Evolutionary conservation across 2,888 invertebrate species (phyloP).

Genomic region (Drosophila putrida): DNA sequence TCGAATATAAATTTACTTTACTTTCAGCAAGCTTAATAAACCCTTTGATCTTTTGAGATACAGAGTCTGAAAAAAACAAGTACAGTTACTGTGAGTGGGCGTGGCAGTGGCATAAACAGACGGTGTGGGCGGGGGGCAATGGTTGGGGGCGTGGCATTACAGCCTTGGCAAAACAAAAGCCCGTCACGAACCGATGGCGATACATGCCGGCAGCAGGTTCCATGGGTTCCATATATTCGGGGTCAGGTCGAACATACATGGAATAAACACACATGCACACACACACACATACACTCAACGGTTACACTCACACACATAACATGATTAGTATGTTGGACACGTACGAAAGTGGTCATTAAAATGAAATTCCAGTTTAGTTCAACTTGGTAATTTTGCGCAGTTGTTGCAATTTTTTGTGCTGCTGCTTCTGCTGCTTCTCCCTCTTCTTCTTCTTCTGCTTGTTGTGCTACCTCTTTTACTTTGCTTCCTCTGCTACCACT

Average conservation of each 20-base stretch:
- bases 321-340: conserved; percentile 83
- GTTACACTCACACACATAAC: conserved; percentile 53
- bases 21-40: background rate
- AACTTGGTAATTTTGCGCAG: conserved; percentile 81
- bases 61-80: conserved; percentile 22
- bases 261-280: conserved; percentile 35
- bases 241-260: conserved; percentile 43
- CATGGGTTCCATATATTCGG: conserved; percentile 38
- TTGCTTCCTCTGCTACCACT: background rate
- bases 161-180: conserved; percentile 65
- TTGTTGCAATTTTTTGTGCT: conserved; percentile 74
- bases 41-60: background rate
- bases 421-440: background rate
- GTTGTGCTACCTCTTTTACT: conserved; percentile 11
- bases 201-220: conserved; percentile 47
- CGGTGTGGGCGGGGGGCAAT: background rate
- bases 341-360: conserved; percentile 84
- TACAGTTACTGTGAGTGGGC: conserved; percentile 17
- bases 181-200: conserved; percentile 63
- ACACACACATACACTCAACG: conserved; percentile 12
- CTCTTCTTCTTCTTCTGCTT: background rate
- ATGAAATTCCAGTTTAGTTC: conserved; percentile 81
- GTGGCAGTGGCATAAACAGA: conserved; percentile 7
- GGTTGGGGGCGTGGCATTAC: conserved; percentile 8
- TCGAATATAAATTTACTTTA: background rate